Evolutionary conservation across 2,797 vertebrate genomes (phyloP), one percentile per base, ranked within the genome.

Genomic region (Rhincodon typus): DNA sequence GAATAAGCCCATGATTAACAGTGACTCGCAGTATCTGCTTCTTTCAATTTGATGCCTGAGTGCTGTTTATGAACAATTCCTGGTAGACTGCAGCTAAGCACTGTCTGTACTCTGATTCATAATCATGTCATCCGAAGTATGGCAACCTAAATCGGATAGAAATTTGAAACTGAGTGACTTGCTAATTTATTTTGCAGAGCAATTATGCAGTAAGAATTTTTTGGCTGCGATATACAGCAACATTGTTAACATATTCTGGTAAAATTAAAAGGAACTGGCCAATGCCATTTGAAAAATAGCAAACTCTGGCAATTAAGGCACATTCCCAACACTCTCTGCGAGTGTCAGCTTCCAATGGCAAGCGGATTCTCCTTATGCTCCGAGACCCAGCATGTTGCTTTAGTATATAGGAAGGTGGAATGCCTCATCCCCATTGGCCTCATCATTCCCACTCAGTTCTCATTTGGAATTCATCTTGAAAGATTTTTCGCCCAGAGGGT

Each of bases 11-110:
- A 53, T 95, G 94, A 95, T 95, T 94, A 94, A 74, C 69, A 50
- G 42, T 50, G 94, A 74, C 94, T 42, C 1, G 30, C 94, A 74
- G 46, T 74, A 95, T 95, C 70, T 95, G 94, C 70, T 95, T 50
- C 70, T 95, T 95, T 77, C 46, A 77, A 50, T 95, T 95, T 95
- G 70, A 30, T 53, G 94, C 94, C 70, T 95, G 94, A 95, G 15
- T 95, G 94, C 42, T 95, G 94, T 77, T 95, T 34, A 27, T 77
- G 34, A 95, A 50, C 30, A 77, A 53, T 95, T 95, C 70, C 94
- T 95, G 94, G 42, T 77, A n/a, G 70, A 74, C 70, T 95, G 70
- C 42, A 72, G 70, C 46, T 95, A 34, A 95, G 42, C 17, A 77
- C 69, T 72, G 42, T 74, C 66, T 74, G 25, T 95, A 77, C 70